These are phyloP conservation scores for Agrotis exclamationis DNA, from an alignment of 2,888 invertebrate genomes.

Conservation along the genomic window DNA sequence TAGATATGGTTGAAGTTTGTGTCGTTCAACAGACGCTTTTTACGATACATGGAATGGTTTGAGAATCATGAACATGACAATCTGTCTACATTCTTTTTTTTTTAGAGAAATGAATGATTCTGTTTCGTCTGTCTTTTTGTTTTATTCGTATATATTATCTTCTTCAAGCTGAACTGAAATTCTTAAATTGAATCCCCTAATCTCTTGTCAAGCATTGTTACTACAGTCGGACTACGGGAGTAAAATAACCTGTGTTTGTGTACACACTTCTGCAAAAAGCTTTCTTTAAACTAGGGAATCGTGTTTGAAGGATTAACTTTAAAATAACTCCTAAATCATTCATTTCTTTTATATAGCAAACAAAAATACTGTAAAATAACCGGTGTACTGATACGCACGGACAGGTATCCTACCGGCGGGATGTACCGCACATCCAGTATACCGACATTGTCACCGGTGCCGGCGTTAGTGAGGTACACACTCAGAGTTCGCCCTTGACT, in stretches of 20 bases:
- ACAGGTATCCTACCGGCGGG: conserved; percentile 92
- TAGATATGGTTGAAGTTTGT: conserved; percentile 32
- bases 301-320: no score
- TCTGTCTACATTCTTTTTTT: conserved; percentile 40
- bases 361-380: conserved; percentile 69
- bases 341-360: conserved; percentile 35
- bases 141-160: no score
- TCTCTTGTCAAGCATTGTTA: neutral
- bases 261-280: no score
- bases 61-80: conserved; percentile 15
- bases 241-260: neutral
- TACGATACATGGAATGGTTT: conserved; percentile 16
- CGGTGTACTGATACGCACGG: conserved; percentile 79
- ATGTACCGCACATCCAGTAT: conserved; percentile 98
- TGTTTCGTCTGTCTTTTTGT: neutral
- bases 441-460: conserved; percentile 95
- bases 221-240: neutral
- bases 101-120: conserved; percentile 36
- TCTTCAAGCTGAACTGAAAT: no score
- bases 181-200: neutral
- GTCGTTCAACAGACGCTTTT: neutral
- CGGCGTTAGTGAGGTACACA: conserved; percentile 93
- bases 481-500: conserved; percentile 80
- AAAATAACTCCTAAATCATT: conserved; percentile 15
- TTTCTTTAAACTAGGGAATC: no score